Evolutionary conservation across 2,888 invertebrate species (phyloP).

Genomic region (Meandrusa payeni): DNA sequence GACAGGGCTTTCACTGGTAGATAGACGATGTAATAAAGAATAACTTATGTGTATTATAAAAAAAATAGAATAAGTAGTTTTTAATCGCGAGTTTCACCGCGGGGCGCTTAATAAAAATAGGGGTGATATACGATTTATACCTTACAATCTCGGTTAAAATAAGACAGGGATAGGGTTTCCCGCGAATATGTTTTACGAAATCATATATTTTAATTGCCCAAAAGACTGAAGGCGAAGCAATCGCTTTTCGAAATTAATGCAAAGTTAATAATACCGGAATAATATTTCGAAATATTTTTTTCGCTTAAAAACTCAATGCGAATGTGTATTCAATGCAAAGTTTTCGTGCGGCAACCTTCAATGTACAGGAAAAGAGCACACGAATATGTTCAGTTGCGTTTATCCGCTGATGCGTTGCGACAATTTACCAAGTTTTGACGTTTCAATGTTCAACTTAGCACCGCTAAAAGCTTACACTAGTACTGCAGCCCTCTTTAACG

Average conservation of each 20-base stretch:
- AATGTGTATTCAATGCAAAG: slow-evolving; percentile 18
- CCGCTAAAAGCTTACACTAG: slow-evolving; percentile 15
- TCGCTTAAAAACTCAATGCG: slow-evolving; percentile 3
- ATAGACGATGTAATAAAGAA: no score
- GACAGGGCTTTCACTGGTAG: no score
- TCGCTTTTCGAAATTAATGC: not conserved
- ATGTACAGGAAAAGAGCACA: slow-evolving; percentile 9
- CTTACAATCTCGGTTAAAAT: no score
- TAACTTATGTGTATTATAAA: no score
- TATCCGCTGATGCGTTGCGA: not conserved
- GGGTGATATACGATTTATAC: no score
- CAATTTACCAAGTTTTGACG: slow-evolving; percentile 6
- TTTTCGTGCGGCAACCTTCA: slow-evolving; percentile 5
- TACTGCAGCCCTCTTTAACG: not conserved
- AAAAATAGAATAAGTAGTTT: no score
- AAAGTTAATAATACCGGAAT: not conserved
- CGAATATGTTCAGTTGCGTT: slow-evolving; percentile 6
- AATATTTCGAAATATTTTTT: slow-evolving; percentile 3
- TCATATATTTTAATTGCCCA: no score
- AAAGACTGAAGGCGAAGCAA: no score
- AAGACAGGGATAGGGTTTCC: no score
- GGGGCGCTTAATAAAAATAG: no score
- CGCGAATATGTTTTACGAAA: no score
- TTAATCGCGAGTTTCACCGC: no score
- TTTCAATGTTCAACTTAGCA: slow-evolving; percentile 10